Evolutionary conservation across 2,113 vertebrate genomes (phyloP).

Genomic region (Saccopteryx leptura): DNA sequence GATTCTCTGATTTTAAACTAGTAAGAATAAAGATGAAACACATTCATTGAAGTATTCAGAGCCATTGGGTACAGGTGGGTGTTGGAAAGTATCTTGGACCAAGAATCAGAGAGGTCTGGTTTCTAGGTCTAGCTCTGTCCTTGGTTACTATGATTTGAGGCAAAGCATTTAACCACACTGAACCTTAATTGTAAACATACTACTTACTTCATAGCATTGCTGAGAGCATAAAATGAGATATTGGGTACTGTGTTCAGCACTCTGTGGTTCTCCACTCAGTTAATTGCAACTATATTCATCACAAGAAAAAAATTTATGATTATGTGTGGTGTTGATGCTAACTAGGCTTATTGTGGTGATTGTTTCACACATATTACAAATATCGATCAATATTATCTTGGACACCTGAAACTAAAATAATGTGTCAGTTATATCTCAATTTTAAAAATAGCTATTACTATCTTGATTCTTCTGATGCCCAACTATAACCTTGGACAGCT

Average conservation of each 20-base stretch:
- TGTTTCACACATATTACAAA: not conserved
- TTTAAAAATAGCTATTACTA: not conserved
- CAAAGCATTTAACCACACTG: not conserved
- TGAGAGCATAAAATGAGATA: not conserved
- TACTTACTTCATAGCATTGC: not conserved
- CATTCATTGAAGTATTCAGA: not conserved
- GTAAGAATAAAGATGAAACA: slow-evolving; percentile 41
- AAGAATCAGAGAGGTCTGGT: not conserved
- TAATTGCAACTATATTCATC: not conserved
- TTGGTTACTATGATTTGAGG: not conserved
- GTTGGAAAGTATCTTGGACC: not conserved
- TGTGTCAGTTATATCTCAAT: not conserved
- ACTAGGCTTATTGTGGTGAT: not conserved
- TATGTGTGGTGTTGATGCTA: not conserved
- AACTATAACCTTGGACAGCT: not conserved
- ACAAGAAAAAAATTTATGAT: not conserved
- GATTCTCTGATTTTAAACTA: slow-evolving; percentile 50
- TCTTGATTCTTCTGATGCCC: not conserved
- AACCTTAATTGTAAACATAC: not conserved
- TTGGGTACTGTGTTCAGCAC: not conserved
- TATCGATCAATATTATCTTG: not conserved
- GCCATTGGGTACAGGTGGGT: not conserved
- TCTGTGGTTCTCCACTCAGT: not conserved
- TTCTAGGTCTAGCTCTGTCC: not conserved
- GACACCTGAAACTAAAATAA: not conserved